Conservation (phyloP, 2,113 vertebrate genomes). For the Aphelocoma coerulescens region DNA sequence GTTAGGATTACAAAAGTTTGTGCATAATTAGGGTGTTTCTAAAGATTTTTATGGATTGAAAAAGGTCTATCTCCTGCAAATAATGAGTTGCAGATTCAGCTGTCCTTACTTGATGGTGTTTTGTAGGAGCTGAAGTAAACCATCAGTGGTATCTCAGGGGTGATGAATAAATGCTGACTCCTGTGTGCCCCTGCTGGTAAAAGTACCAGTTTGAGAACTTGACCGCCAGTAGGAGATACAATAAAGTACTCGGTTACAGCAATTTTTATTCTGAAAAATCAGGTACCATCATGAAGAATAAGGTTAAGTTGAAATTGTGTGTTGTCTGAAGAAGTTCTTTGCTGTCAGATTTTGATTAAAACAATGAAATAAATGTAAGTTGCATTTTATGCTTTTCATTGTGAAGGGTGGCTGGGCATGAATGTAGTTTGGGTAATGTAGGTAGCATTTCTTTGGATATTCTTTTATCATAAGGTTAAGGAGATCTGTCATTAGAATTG, state of each 20-base stretch:
- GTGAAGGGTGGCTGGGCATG: background rate
- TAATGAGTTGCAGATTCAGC: rapidly evolving
- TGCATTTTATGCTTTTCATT: background rate
- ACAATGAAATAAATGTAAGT: background rate
- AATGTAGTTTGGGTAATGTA: background rate
- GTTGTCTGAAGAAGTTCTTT: background rate
- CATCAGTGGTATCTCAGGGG: background rate
- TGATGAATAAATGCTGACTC: background rate
- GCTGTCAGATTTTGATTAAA: background rate
- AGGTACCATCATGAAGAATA: background rate
- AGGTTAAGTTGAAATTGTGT: background rate
- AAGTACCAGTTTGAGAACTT: background rate
- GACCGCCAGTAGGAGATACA: background rate
- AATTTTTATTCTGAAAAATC: conserved; percentile 26
- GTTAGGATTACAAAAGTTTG: background rate
- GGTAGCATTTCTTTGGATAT: background rate
- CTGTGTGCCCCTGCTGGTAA: background rate
- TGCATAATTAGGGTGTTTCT: background rate
- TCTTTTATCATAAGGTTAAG: background rate
- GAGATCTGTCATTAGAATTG: background rate
- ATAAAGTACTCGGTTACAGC: background rate
- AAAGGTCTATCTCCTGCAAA: background rate
- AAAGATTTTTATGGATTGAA: background rate
- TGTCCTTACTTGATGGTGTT: background rate
- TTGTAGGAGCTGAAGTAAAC: background rate